phyloP scores from a whole-genome alignment of 2,888 invertebrate species.

The Pheosia tremula region DNA sequence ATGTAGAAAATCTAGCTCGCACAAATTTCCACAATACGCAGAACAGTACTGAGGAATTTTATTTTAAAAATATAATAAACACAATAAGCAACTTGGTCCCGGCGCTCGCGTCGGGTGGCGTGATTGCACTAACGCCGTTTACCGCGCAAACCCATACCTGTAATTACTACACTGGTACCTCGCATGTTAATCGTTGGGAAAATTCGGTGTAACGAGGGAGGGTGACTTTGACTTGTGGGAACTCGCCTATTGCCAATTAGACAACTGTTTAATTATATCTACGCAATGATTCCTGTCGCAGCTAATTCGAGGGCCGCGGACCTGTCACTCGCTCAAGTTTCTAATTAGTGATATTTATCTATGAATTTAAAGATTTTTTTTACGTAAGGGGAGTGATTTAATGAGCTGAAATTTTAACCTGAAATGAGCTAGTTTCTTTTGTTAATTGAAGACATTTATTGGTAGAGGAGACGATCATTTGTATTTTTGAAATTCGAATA shows the following conservation, averaged over 20 bases:
- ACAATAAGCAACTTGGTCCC: background rate
- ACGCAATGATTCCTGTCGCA: conserved; percentile 55
- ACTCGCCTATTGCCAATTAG: conserved; percentile 81
- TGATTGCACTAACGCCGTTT: conserved; percentile 61
- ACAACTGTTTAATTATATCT: conserved; percentile 78
- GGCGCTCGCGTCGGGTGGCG: conserved; percentile 34
- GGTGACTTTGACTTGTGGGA: conserved; percentile 80
- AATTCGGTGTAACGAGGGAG: conserved; percentile 67
- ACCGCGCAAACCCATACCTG: conserved; percentile 58
- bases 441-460: conserved; percentile 41
- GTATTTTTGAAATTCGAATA: too few species aligned
- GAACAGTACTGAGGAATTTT: too few species aligned
- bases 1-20: too few species aligned
- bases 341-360: conserved; percentile 66
- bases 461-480: background rate
- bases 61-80: background rate
- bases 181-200: conserved; percentile 78
- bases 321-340: conserved; percentile 49
- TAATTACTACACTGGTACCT: conserved; percentile 61
- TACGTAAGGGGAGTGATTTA: conserved; percentile 56
- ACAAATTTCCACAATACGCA: too few species aligned
- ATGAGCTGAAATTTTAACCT: conserved; percentile 51
- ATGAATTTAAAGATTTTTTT: conserved; percentile 58
- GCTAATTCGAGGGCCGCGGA: conserved; percentile 52
- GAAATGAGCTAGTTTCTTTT: conserved; percentile 44